Percentiles rank a stretch among this genome's conserved stretches.
Evolutionary conservation across 2,888 invertebrate genomes (phyloP).

Genomic region (Lepidonotus clava): DNA sequence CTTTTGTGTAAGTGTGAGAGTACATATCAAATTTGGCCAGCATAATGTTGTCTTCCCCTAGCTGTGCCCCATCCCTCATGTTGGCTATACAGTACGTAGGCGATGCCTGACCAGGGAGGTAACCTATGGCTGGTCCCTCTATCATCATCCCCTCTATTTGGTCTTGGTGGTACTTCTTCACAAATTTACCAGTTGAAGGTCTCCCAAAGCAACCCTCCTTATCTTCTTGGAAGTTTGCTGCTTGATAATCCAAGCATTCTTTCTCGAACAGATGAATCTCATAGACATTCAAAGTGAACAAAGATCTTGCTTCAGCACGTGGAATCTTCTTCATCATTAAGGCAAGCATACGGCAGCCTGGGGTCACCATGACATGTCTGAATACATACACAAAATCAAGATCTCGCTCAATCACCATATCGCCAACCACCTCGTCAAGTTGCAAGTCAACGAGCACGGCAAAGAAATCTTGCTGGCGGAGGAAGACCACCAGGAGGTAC

Average conservation of each 20-base stretch:
- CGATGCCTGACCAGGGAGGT: not conserved
- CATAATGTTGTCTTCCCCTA: slow-evolving; percentile 15
- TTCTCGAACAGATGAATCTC: slow-evolving; percentile 24
- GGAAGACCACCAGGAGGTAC: not conserved
- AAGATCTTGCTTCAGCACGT: not conserved
- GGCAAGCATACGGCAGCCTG: not conserved
- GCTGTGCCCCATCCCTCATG: not conserved
- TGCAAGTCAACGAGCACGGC: not conserved
- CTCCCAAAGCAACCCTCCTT: not conserved
- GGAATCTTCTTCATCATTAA: not conserved
- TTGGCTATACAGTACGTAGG: slow-evolving; percentile 12
- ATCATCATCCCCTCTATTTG: slow-evolving; percentile 26
- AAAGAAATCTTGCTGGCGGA: not conserved
- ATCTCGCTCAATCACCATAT: slow-evolving; percentile 9
- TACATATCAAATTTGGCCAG: not conserved
- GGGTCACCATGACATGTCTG: slow-evolving; percentile 1
- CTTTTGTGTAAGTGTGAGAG: not conserved
- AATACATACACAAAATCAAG: not conserved
- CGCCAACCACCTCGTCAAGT: not conserved
- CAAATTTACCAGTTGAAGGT: not conserved
- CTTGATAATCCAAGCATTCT: too few relatives aligned
- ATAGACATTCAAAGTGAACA: not conserved
- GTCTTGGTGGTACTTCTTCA: slow-evolving; percentile 1
- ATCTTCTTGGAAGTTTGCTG: too few relatives aligned
- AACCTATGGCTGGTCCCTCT: slow-evolving; percentile 21